A percentile compares a stretch with the other conserved stretches of the same genome.
Conservation (phyloP, 64 coral and sea anemone genomes). For the Actinia equina region DNA sequence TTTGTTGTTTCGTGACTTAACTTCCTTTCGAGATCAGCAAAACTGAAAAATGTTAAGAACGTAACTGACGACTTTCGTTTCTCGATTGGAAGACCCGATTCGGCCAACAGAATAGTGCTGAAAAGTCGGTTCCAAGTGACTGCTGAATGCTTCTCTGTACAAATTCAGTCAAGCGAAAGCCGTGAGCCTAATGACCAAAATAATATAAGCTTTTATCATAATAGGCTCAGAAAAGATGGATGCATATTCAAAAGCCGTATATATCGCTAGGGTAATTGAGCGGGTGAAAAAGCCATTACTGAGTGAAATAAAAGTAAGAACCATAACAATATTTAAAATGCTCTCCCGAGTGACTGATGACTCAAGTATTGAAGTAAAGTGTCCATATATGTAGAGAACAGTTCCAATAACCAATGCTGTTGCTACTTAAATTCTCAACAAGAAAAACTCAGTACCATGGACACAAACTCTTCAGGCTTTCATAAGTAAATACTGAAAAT, state of each 20-base stretch:
- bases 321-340: background rate
- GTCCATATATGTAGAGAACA: constrained; percentile 9
- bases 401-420: background rate
- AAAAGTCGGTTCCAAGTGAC: background rate
- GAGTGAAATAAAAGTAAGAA: background rate
- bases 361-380: background rate
- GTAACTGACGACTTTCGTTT: background rate
- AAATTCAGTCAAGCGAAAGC: constrained; percentile 16
- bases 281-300: constrained; percentile 12
- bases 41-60: constrained; percentile 1
- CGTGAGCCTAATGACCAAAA: background rate
- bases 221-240: constrained; percentile 3
- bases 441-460: constrained; percentile 12
- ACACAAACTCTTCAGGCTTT: background rate
- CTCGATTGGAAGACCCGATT: background rate
- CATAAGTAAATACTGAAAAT: constrained; percentile 22
- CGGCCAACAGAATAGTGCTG: background rate
- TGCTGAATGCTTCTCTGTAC: constrained; percentile 4
- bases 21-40: constrained; percentile 10
- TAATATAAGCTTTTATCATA: background rate
- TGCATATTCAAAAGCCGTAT: constrained; percentile 10
- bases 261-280: constrained; percentile 16
- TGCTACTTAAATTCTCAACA: constrained; percentile 9
- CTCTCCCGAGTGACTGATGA: background rate
- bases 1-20: background rate